Evolutionary conservation across 2,888 invertebrate species (phyloP), one percentile per base, ranked within the genome.

Genomic region (Drosophila borborema): DNA sequence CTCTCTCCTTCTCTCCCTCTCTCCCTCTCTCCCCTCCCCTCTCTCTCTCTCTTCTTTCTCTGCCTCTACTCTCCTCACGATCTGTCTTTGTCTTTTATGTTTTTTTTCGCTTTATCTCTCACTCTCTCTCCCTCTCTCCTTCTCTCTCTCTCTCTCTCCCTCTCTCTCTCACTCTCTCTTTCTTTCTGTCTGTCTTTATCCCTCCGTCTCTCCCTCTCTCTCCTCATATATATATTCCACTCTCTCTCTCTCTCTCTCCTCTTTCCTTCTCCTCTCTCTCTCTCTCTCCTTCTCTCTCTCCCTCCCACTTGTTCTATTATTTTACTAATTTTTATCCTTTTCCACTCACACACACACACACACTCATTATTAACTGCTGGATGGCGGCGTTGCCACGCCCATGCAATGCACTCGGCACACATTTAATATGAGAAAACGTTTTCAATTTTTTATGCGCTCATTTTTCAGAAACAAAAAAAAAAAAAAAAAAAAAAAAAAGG

Each of bases 391-490:
- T 67, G 71, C 65, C 80, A 77, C 77, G 61, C 65, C 77, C 60
- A 56, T 41, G 53, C 58, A 65, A 63, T 69, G 64, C 64, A 74
- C 79, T 80, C 83, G 78, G 71, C 83, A 85, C 81, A 85, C 77
- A 89, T 89, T 84, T 87, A 84, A 86, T 86, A 89, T 86, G 87
- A 85, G 86, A 81, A 84, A 89, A 76, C 81, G 84, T 77, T 84
- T 86, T 90, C 77, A 81, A 87, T 86, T 89, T 89, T 89, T 89
- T 88, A 86, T 88, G 68, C 76, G 75, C 77, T 73, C 79, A 81
- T 78, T 81, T 82, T 76, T 81, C 65, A 64, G 74, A 68, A 64
- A 54, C 31, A 23, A 56, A 41, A 7, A n/a, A 41, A 1, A 41
- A 41, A 9, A 9, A n/a, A 16, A 20, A 40, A 1, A 41, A n/a